phyloP scores from a whole-genome alignment of 2,888 invertebrate species.

The Phlogophora meticulosa region DNA sequence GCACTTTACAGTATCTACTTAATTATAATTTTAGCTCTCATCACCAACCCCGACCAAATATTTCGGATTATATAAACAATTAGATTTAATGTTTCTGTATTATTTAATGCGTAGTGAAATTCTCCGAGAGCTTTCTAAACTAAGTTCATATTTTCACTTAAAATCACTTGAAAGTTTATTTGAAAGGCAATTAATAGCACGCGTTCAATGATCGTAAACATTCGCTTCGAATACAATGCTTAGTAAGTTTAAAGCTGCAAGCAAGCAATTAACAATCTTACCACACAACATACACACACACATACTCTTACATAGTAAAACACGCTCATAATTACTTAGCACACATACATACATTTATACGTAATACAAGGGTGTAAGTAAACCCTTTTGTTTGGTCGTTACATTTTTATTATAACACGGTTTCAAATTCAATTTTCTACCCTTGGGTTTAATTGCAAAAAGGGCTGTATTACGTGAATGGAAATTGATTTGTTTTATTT shows the following conservation, averaged over 20 bases:
- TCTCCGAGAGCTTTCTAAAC: slow-evolving; percentile 15
- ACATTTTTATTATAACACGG: slow-evolving; percentile 28
- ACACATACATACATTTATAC: neutral
- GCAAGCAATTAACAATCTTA: slow-evolving; percentile 27
- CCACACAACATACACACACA: slow-evolving; percentile 7
- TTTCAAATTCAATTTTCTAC: slow-evolving; percentile 39
- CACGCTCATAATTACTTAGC: too few relatives aligned
- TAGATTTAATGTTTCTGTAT: slow-evolving; percentile 9
- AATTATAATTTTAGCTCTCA: neutral
- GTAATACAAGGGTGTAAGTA: neutral
- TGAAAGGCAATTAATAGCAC: slow-evolving; percentile 30
- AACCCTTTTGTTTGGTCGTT: slow-evolving; percentile 8
- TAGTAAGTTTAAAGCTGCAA: slow-evolving; percentile 40
- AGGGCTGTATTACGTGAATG: neutral
- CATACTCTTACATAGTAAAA: neutral
- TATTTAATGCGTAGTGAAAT: slow-evolving; percentile 30
- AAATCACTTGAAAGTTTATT: slow-evolving; percentile 21
- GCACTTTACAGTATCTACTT: too few relatives aligned
- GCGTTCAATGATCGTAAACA: slow-evolving; percentile 28
- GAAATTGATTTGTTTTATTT: slow-evolving; percentile 21
- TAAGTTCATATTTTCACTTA: slow-evolving; percentile 11
- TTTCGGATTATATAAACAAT: neutral
- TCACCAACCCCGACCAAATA: neutral
- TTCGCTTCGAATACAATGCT: slow-evolving; percentile 23
- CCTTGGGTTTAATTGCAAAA: slow-evolving; percentile 34